phyloP scores from a whole-genome alignment of 1,140 invertebrate species.

The Heliothis virescens region DNA sequence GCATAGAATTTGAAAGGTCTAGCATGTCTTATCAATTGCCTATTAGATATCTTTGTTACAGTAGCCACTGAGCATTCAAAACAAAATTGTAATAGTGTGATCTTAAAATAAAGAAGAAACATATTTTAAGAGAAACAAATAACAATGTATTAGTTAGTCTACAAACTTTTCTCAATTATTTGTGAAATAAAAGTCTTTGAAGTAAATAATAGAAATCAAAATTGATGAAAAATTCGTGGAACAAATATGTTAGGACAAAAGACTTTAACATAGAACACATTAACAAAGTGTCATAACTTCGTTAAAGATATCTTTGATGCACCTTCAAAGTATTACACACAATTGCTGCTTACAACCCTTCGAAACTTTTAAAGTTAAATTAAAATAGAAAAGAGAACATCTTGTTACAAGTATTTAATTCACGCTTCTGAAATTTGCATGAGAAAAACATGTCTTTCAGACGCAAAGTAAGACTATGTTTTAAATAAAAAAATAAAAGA shows the following conservation, averaged over 20 bases:
- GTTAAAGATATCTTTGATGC: conserved; percentile 11
- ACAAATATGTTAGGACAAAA: neutral
- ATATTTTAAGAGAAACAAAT: too few relatives aligned
- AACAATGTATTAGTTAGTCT: too few relatives aligned
- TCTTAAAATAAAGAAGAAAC: too few relatives aligned
- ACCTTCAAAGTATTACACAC: neutral
- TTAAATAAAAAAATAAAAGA: conserved; percentile 46
- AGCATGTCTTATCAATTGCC: too few relatives aligned
- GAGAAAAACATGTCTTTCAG: conserved; percentile 50
- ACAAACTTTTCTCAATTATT: too few relatives aligned
- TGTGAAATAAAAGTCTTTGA: too few relatives aligned
- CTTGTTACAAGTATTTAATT: conserved; percentile 48
- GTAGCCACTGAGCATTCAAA: too few relatives aligned
- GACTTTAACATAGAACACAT: neutral
- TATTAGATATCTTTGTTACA: too few relatives aligned
- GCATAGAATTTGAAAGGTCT: too few relatives aligned
- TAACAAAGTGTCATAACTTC: neutral
- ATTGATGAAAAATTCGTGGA: neutral
- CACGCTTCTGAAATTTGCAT: conserved; percentile 47
- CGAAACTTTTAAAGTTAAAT: conserved; percentile 20
- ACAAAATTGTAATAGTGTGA: too few relatives aligned
- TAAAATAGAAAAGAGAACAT: conserved; percentile 29
- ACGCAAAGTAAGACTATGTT: conserved; percentile 30
- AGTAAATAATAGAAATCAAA: too few relatives aligned
- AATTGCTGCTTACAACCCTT: conserved; percentile 8